Conservation (phyloP, 2,797 vertebrate genomes). For the Falco columbarius region DNA sequence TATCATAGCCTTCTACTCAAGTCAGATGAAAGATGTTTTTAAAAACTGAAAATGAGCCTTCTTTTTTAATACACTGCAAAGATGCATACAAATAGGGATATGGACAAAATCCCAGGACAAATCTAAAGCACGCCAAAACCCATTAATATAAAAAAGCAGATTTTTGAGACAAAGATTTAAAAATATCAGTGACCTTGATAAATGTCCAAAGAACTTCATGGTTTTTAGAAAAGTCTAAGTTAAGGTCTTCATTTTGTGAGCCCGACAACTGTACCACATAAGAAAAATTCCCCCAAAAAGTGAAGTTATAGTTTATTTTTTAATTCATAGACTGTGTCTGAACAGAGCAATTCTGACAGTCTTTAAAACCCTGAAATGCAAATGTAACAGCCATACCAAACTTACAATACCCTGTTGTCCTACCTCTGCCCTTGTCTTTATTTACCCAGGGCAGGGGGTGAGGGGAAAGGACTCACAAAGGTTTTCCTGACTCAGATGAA, state of each 20-base stretch:
- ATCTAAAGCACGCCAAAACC: neutral
- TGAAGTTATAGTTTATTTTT: neutral
- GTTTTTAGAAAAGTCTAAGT: neutral
- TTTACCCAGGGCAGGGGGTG: neutral
- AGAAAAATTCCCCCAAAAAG: neutral
- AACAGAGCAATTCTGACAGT: neutral
- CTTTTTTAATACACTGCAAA: neutral
- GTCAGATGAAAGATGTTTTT: constrained; percentile 49
- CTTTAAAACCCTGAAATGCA: neutral
- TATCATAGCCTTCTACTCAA: neutral
- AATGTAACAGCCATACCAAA: neutral
- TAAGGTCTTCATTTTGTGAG: neutral
- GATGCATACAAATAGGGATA: neutral
- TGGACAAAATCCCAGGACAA: neutral
- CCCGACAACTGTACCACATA: neutral
- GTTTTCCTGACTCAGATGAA: neutral
- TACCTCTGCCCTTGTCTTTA: neutral
- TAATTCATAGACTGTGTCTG: neutral
- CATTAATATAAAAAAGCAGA: neutral
- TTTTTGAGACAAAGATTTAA: neutral
- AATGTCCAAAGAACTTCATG: neutral
- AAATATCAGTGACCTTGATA: neutral
- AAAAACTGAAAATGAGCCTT: constrained; percentile 8
- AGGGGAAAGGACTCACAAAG: neutral
- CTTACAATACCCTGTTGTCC: neutral